A percentile compares a stretch with the other conserved stretches of the same genome.
These are phyloP conservation scores for Graptemys geographica DNA, from an alignment of 2,797 vertebrate species.

Conservation along the genomic window DNA sequence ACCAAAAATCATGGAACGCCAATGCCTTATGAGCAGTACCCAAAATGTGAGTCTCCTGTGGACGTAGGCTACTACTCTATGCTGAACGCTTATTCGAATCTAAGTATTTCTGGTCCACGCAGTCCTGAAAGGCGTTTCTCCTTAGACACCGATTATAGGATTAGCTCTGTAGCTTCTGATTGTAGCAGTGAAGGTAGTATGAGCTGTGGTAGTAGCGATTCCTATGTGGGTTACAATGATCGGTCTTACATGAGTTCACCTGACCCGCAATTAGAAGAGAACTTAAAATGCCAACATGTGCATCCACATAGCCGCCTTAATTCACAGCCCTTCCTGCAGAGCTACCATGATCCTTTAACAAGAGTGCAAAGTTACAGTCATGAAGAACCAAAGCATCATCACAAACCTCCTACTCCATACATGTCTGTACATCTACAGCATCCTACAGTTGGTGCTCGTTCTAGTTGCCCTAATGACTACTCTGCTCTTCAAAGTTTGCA, in stretches of 20 bases:
- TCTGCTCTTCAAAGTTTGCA: slow-evolving; percentile 79
- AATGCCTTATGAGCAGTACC: slow-evolving; percentile 90
- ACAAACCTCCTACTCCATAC: slow-evolving; percentile 88
- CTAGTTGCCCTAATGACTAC: slow-evolving; percentile 92
- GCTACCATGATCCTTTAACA: slow-evolving; percentile 86
- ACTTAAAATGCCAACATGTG: slow-evolving; percentile 87
- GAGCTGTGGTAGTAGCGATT: slow-evolving; percentile 92
- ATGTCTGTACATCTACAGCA: slow-evolving; percentile 90
- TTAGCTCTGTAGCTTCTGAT: slow-evolving; percentile 90
- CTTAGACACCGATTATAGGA: slow-evolving; percentile 88
- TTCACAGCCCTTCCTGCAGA: slow-evolving; percentile 81
- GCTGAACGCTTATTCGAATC: slow-evolving; percentile 88
- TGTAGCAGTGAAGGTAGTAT: slow-evolving; percentile 94
- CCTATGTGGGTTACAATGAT: slow-evolving; percentile 87
- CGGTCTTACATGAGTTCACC: slow-evolving; percentile 89
- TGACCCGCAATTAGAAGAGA: slow-evolving; percentile 88
- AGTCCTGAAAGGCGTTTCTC: slow-evolving; percentile 91
- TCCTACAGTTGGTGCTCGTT: slow-evolving; percentile 82
- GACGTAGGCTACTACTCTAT: slow-evolving; percentile 94
- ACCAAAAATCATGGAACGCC: slow-evolving; percentile 85
- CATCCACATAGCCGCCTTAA: slow-evolving; percentile 85
- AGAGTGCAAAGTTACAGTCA: slow-evolving; percentile 87
- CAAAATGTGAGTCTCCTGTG: slow-evolving; percentile 92
- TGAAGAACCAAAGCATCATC: slow-evolving; percentile 88
- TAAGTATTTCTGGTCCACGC: slow-evolving; percentile 86